Evolutionary conservation across 1,140 invertebrate genomes (phyloP).

Genomic region (Pachyrhynchus sulphureomaculatus): DNA sequence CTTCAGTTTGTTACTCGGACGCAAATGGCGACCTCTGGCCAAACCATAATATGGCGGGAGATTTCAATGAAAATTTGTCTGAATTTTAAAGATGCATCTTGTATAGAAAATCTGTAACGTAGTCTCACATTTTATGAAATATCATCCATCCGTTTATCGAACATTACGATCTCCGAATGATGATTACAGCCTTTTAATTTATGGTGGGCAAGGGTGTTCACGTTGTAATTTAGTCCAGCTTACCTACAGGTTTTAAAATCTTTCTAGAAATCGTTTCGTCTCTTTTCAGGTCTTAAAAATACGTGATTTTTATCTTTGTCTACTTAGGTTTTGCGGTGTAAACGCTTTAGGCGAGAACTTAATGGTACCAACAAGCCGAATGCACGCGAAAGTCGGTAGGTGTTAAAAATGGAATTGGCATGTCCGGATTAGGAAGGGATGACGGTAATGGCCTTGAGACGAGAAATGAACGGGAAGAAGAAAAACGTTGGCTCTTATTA

Average conservation of each 20-base stretch:
- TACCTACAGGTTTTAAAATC: neutral
- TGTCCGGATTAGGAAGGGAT: neutral
- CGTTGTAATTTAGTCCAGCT: constrained; percentile 13
- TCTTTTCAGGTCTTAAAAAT: neutral
- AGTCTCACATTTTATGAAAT: neutral
- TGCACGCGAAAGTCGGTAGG: constrained; percentile 2
- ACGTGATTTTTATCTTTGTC: neutral
- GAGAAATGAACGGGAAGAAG: neutral
- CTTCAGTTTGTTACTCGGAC: too few species aligned
- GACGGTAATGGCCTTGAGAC: neutral
- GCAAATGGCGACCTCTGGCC: too few species aligned
- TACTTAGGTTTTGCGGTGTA: neutral
- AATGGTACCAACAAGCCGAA: neutral
- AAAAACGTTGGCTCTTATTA: neutral
- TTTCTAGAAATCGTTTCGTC: neutral
- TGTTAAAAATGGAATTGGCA: neutral
- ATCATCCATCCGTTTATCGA: constrained; percentile 10
- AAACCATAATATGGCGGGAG: too few species aligned
- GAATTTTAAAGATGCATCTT: neutral
- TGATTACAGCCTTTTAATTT: constrained; percentile 24
- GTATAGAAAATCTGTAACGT: neutral
- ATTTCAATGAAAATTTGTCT: too few species aligned
- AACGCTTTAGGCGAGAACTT: neutral
- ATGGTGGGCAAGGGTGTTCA: constrained; percentile 25
- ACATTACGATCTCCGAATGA: constrained; percentile 20